Evolutionary conservation across 2,888 invertebrate species (phyloP).

Genomic region (Aphrophora alni): DNA sequence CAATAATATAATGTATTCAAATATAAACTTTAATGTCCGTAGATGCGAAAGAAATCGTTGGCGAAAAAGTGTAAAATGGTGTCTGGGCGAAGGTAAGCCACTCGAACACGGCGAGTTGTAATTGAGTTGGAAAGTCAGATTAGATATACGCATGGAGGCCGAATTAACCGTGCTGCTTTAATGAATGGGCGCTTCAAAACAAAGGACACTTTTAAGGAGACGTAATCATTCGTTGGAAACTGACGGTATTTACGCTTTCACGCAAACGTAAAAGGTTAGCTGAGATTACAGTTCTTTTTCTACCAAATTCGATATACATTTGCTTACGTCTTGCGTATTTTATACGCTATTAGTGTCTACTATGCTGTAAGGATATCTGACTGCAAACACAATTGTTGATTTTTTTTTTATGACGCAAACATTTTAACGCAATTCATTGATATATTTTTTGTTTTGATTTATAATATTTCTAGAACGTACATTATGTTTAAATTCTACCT

Average conservation of each 20-base stretch:
- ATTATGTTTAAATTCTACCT: too few relatives aligned
- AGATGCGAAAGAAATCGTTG: neutral
- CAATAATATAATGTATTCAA: neutral
- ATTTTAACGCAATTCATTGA: too few relatives aligned
- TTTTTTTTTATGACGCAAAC: too few relatives aligned
- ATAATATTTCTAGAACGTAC: too few relatives aligned
- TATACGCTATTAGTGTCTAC: too few relatives aligned
- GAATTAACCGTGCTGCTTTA: neutral
- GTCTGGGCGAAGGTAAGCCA: neutral
- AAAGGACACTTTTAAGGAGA: constrained; percentile 1
- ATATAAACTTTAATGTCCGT: neutral
- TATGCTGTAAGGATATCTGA: too few relatives aligned
- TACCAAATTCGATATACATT: neutral
- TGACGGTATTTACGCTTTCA: neutral
- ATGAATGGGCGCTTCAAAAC: constrained; percentile 4
- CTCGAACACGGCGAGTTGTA: too few relatives aligned
- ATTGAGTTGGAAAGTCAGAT: too few relatives aligned
- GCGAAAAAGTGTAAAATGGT: neutral
- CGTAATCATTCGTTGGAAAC: neutral
- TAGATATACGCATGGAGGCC: neutral
- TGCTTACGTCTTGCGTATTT: too few relatives aligned
- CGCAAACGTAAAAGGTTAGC: neutral
- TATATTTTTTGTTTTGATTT: too few relatives aligned
- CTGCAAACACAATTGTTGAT: too few relatives aligned
- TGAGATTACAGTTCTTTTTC: neutral